phyloP scores from a whole-genome alignment of 2,113 vertebrate genomes.

The Proterorhinus semilunaris region DNA sequence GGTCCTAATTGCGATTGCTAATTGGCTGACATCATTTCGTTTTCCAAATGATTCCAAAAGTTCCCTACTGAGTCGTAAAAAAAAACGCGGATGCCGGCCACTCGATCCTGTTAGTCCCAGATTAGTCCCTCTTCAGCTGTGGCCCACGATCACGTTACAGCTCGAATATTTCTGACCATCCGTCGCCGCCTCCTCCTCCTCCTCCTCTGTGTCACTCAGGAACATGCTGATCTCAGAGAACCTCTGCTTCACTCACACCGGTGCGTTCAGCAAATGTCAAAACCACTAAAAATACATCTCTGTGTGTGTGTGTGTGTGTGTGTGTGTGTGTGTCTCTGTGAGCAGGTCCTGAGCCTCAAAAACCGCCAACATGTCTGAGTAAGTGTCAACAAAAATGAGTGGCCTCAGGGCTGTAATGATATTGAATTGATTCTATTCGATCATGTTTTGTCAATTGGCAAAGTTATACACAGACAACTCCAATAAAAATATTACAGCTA shows the following conservation, averaged over 20 bases:
- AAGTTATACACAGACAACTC: too few relatives aligned
- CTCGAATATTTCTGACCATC: constrained; percentile 32
- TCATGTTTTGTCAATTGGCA: too few relatives aligned
- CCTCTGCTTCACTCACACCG: constrained; percentile 1
- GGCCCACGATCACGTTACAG: constrained; percentile 52
- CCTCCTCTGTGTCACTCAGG: background rate
- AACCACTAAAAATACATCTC: background rate
- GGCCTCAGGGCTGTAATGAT: too few relatives aligned
- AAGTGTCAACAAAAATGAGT: constrained; percentile 31
- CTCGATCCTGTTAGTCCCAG: constrained; percentile 40
- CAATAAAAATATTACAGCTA: too few relatives aligned
- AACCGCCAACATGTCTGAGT: constrained; percentile 63
- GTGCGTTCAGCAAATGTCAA: constrained; percentile 3
- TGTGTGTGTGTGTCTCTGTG: constrained; percentile 3
- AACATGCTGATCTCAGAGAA: constrained; percentile 54
- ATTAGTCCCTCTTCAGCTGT: constrained; percentile 68
- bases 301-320: background rate
- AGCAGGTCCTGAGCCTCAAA: constrained; percentile 50
- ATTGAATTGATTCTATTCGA: too few relatives aligned
- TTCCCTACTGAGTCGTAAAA: constrained; percentile 7
- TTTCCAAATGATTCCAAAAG: background rate
- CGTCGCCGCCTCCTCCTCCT: constrained; percentile 3
- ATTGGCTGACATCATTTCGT: background rate
- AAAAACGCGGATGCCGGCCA: constrained; percentile 7
- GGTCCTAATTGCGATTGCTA: background rate